These are phyloP conservation scores for Bugula neritina DNA, from an alignment of 2,888 invertebrate species.

Conservation along the genomic window DNA sequence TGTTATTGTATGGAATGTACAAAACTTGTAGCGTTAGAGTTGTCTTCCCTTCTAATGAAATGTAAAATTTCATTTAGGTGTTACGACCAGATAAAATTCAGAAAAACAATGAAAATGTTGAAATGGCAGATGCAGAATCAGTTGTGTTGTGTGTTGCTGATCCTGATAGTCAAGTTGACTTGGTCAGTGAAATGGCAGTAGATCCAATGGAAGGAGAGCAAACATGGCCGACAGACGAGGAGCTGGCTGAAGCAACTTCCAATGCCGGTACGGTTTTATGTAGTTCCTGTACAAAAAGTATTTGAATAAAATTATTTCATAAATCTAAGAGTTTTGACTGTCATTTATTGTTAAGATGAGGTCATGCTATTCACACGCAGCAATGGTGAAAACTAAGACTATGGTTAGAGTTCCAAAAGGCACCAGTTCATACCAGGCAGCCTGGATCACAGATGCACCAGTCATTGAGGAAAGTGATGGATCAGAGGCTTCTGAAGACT, in stretches of 20 bases:
- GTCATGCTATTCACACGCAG: too few relatives aligned
- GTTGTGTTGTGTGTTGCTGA: slow-evolving; percentile 41
- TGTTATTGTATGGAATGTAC: too few relatives aligned
- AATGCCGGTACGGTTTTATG: slow-evolving; percentile 23
- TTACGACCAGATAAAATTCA: not conserved
- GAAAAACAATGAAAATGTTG: slow-evolving; percentile 34
- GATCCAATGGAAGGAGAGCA: slow-evolving; percentile 87
- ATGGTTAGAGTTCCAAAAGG: slow-evolving; percentile 81
- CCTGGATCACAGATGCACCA: slow-evolving; percentile 59
- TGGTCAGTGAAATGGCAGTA: slow-evolving; percentile 72
- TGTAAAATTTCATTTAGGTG: too few relatives aligned
- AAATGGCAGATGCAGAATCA: slow-evolving; percentile 35
- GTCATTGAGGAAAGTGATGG: slow-evolving; percentile 51
- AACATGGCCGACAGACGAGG: slow-evolving; percentile 92
- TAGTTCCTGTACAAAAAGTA: too few relatives aligned
- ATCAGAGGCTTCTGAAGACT: slow-evolving; percentile 52
- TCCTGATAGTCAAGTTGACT: slow-evolving; percentile 58
- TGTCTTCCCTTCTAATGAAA: too few relatives aligned
- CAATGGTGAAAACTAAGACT: slow-evolving; percentile 54
- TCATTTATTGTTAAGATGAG: too few relatives aligned
- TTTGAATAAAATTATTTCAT: too few relatives aligned
- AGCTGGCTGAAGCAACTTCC: slow-evolving; percentile 68
- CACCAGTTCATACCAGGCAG: slow-evolving; percentile 93
- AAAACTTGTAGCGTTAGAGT: too few relatives aligned
- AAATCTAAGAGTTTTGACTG: too few relatives aligned